Evolutionary conservation across 2,888 invertebrate genomes (phyloP).

Genomic region (Philopedon plagiatum): DNA sequence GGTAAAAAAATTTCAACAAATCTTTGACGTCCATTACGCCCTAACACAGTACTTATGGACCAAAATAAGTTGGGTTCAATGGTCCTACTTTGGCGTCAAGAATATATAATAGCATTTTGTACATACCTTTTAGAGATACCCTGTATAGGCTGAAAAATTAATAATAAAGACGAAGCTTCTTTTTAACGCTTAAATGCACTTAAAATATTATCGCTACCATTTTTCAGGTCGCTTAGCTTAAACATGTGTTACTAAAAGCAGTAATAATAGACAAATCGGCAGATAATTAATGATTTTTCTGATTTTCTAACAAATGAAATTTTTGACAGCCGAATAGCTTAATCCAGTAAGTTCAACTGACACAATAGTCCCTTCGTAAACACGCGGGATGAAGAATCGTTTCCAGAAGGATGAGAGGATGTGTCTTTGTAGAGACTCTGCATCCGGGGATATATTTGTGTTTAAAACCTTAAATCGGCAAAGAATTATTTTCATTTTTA

Average conservation of each 20-base stretch:
- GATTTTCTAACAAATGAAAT: conserved; percentile 43
- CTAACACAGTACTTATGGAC: no score
- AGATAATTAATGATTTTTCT: conserved; percentile 47
- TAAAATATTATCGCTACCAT: background rate
- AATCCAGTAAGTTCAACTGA: conserved; percentile 47
- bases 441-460: conserved; percentile 26
- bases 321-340: conserved; percentile 45
- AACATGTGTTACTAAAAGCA: conserved; percentile 21
- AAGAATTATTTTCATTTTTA: no score
- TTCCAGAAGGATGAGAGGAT: conserved; percentile 33
- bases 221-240: background rate
- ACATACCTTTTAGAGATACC: no score
- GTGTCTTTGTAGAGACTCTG: conserved; percentile 38
- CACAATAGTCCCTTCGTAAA: conserved; percentile 44
- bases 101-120: no score
- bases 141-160: no score
- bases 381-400: conserved; percentile 37
- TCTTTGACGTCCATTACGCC: no score
- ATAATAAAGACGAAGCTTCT: no score
- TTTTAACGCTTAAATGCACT: no score
- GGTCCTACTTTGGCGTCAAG: no score
- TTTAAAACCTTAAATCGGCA: background rate
- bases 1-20: no score
- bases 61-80: no score
- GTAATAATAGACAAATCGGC: conserved; percentile 43